Conservation (phyloP, 2,797 vertebrate species). For the Anguilla marmorata region DNA sequence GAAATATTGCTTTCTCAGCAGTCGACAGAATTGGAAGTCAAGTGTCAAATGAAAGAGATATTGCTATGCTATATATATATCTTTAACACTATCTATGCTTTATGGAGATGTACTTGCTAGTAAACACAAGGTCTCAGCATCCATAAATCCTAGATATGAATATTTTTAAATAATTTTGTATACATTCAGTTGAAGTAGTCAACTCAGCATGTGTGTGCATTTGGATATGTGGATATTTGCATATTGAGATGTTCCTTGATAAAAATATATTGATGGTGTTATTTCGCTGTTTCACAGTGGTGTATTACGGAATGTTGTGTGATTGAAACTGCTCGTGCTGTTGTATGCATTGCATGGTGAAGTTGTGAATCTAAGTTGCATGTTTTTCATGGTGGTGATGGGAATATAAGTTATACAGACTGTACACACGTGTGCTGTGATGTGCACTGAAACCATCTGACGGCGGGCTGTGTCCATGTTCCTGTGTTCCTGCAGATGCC, state of each 20-base stretch:
- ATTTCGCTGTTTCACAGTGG: neutral
- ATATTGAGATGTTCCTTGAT: neutral
- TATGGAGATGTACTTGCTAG: neutral
- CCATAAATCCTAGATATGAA: neutral
- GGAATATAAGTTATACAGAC: neutral
- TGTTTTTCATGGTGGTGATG: neutral
- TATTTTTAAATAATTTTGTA: too few relatives aligned
- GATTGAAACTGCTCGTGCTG: neutral
- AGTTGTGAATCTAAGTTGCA: neutral
- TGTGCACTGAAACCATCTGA: neutral
- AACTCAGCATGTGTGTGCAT: neutral
- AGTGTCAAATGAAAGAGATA: neutral
- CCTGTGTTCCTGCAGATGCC: constrained; percentile 82
- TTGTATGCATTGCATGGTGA: neutral
- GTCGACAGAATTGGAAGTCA: neutral
- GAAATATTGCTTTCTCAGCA: neutral
- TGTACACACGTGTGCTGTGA: neutral
- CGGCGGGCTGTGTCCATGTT: constrained; percentile 28
- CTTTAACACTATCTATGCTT: neutral
- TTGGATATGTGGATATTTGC: neutral
- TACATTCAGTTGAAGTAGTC: too few relatives aligned
- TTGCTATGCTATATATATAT: neutral
- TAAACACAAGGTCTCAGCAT: neutral
- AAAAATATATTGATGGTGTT: neutral
- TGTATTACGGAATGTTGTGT: neutral